Evolutionary conservation across 2,888 invertebrate species (phyloP).

Genomic region (Colostygia pectinataria): DNA sequence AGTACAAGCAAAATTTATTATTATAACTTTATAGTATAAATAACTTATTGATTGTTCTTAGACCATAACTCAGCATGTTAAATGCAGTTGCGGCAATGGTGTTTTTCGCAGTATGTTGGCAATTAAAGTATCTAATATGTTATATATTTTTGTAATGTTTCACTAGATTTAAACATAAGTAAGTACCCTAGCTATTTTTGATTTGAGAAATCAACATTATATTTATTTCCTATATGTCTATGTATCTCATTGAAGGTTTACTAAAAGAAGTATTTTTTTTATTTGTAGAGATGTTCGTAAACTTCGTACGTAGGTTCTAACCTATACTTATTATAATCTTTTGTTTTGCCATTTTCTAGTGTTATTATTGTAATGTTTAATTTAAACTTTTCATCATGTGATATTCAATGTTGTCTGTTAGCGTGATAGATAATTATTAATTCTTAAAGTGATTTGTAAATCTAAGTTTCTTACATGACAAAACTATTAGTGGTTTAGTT

Average conservation of each 20-base stretch:
- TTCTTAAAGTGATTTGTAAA: slow-evolving; percentile 61
- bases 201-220: neutral
- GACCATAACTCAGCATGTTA: too few species aligned
- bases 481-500: slow-evolving; percentile 51
- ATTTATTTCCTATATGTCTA: slow-evolving; percentile 31
- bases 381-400: slow-evolving; percentile 77
- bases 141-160: neutral
- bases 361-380: slow-evolving; percentile 62
- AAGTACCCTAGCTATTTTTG: neutral
- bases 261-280: slow-evolving; percentile 51
- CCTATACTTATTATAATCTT: slow-evolving; percentile 45
- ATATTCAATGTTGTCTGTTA: slow-evolving; percentile 82
- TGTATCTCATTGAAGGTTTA: slow-evolving; percentile 26
- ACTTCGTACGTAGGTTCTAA: too few species aligned
- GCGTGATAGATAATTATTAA: slow-evolving; percentile 65
- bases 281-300: slow-evolving; percentile 44
- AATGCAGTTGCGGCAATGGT: neutral
- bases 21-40: neutral
- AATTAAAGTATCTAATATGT: neutral
- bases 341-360: slow-evolving; percentile 64
- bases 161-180: too few species aligned
- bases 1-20: neutral
- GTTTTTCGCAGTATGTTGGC: neutral
- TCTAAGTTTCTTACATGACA: slow-evolving; percentile 73
- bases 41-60: too few species aligned